Percentiles rank a stretch among this genome's conserved stretches.
These are phyloP conservation scores for Spermophilus dauricus DNA, from an alignment of 2,113 vertebrate genomes.

Conservation along the genomic window DNA sequence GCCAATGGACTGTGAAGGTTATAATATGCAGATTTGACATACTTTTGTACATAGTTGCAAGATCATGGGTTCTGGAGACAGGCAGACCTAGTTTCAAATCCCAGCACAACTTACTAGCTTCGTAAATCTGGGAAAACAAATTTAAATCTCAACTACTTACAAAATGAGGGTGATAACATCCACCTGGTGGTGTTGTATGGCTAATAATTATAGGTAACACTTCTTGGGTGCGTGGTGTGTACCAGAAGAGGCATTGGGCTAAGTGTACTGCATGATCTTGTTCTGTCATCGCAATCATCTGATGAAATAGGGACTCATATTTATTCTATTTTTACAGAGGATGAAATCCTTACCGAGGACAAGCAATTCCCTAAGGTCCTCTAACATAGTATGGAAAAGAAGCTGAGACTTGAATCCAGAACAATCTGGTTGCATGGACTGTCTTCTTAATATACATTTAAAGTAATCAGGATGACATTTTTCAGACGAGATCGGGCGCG, in stretches of 20 bases:
- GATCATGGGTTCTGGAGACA: not conserved
- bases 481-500: not conserved
- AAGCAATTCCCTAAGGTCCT: not conserved
- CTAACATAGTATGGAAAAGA: not conserved
- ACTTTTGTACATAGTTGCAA: conserved; percentile 17
- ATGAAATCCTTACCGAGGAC: not conserved
- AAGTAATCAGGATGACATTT: not conserved
- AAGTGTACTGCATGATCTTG: not conserved
- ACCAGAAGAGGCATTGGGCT: not conserved
- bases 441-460: conserved; percentile 23
- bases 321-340: not conserved
- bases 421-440: not conserved
- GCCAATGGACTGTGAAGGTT: not conserved
- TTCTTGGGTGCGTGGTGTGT: not conserved
- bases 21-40: not conserved
- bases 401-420: not conserved
- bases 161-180: not conserved
- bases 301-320: not conserved
- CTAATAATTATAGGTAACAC: not conserved
- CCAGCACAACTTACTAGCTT: not conserved
- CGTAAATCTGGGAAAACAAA: not conserved
- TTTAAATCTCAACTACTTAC: not conserved
- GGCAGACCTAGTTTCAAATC: not conserved
- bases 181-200: not conserved
- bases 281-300: not conserved